Conservation (phyloP, 2,888 invertebrate genomes). For the Dendrolimus houi region DNA sequence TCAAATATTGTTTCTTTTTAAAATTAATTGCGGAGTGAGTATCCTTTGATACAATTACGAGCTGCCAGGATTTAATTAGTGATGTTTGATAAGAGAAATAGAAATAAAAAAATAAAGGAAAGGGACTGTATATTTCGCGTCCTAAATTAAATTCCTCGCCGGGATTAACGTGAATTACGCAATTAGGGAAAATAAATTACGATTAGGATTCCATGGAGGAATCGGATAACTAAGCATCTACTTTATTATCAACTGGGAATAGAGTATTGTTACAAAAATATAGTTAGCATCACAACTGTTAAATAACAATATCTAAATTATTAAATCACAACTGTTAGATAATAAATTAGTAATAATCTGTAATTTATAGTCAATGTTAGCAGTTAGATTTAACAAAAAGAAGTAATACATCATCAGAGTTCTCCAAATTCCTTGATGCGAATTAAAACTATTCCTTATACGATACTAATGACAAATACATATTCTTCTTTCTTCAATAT, state of each 20-base stretch:
- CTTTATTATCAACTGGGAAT: conserved; percentile 18
- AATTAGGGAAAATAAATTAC: conserved; percentile 59
- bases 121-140: conserved; percentile 17
- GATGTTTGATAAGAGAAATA: conserved; percentile 23
- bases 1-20: conserved; percentile 34
- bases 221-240: conserved; percentile 14
- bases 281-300: background rate
- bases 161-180: conserved; percentile 52
- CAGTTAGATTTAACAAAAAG: too few relatives aligned
- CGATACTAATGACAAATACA: too few relatives aligned
- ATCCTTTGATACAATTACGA: conserved; percentile 20
- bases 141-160: conserved; percentile 45
- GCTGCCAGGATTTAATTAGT: conserved; percentile 32
- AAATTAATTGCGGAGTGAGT: conserved; percentile 21
- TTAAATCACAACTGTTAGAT: too few relatives aligned
- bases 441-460: too few relatives aligned
- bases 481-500: too few relatives aligned
- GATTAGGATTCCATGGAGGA: conserved; percentile 30
- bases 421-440: too few relatives aligned
- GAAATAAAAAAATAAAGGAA: conserved; percentile 22
- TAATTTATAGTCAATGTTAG: too few relatives aligned
- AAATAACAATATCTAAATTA: background rate
- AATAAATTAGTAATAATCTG: too few relatives aligned
- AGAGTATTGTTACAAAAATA: conserved; percentile 6
- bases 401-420: too few relatives aligned